These are phyloP conservation scores for Montipora foliosa DNA, from an alignment of 64 coral and sea anemone species.

Conservation along the genomic window DNA sequence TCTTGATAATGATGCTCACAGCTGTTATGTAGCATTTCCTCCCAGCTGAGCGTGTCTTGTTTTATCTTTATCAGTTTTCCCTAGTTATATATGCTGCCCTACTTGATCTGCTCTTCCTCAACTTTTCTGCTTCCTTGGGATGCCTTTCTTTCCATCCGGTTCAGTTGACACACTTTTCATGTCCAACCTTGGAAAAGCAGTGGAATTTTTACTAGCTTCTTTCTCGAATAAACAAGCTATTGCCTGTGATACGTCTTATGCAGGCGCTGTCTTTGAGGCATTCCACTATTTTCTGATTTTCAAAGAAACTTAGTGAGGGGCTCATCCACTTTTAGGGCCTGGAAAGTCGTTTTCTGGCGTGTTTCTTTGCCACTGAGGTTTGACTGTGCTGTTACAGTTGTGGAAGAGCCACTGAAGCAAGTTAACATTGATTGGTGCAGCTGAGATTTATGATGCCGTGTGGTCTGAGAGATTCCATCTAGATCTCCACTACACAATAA, in stretches of 20 bases:
- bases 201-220: neutral
- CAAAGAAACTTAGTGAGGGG: neutral
- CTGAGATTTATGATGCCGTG: slow-evolving; percentile 1
- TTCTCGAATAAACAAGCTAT: neutral
- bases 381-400: slow-evolving; percentile 7
- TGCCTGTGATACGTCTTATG: slow-evolving; percentile 22
- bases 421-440: slow-evolving; percentile 6
- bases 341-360: slow-evolving; percentile 4
- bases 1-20: slow-evolving; percentile 39
- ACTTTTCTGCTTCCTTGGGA: neutral
- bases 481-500: slow-evolving; percentile 4
- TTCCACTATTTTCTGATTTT: slow-evolving; percentile 27
- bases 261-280: slow-evolving; percentile 4
- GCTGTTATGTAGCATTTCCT: slow-evolving; percentile 22
- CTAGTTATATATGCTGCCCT: slow-evolving; percentile 7
- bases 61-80: slow-evolving; percentile 11
- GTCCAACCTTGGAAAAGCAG: neutral
- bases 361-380: neutral
- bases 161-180: slow-evolving; percentile 7
- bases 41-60: neutral
- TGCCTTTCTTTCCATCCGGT: neutral
- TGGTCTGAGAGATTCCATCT: slow-evolving; percentile 12
- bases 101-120: neutral
- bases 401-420: slow-evolving; percentile 2
- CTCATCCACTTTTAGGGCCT: slow-evolving; percentile 6